Conservation (phyloP, 2,888 invertebrate species). For the Aleiodes alternator region DNA sequence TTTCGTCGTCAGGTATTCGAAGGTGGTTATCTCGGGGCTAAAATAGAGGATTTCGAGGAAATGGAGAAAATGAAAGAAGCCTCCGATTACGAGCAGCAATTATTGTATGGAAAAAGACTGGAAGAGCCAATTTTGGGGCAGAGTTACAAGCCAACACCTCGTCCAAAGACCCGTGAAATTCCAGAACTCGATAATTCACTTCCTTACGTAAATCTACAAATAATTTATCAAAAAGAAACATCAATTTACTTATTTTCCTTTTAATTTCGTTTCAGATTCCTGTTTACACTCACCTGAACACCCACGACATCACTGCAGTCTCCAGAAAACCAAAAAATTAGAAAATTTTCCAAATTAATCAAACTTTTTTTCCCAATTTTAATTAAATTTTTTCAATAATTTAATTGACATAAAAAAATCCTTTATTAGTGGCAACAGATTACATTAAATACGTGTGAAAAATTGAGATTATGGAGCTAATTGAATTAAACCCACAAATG, state of each 20-base stretch:
- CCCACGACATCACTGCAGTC: constrained; percentile 78
- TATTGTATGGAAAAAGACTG: constrained; percentile 77
- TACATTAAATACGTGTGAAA: constrained; percentile 23
- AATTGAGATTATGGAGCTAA: neutral
- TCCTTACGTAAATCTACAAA: constrained; percentile 74
- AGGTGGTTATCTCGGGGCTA: constrained; percentile 68
- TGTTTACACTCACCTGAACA: constrained; percentile 82
- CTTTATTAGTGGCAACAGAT: constrained; percentile 16
- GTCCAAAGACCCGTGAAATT: constrained; percentile 76
- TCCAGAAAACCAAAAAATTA: neutral
- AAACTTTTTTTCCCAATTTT: neutral
- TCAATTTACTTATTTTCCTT: neutral
- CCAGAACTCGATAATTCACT: constrained; percentile 80
- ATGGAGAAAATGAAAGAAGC: constrained; percentile 74
- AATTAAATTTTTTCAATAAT: neutral
- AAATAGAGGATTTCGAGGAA: constrained; percentile 73
- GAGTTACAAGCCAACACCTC: constrained; percentile 78
- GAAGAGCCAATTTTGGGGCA: constrained; percentile 79
- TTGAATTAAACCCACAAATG: too few species aligned
- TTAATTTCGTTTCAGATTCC: constrained; percentile 78
- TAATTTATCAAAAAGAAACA: too few species aligned
- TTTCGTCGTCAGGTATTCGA: constrained; percentile 73
- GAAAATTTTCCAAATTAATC: neutral
- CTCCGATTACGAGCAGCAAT: constrained; percentile 51
- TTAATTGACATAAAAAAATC: neutral